These are phyloP conservation scores for Montipora sp. DNA, from an alignment of 64 coral and sea anemone species.

Conservation along the genomic window DNA sequence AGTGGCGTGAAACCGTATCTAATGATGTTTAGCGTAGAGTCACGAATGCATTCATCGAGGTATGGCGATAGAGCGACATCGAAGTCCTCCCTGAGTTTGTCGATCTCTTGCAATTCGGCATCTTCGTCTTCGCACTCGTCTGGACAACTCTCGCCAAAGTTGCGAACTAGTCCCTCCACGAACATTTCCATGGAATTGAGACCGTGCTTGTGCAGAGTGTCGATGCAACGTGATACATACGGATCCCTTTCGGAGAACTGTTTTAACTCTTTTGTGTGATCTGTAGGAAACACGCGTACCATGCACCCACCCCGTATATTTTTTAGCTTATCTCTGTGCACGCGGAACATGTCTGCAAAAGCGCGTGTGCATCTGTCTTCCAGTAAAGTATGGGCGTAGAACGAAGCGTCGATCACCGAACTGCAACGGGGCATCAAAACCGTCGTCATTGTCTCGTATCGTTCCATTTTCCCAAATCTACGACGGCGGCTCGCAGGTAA, in stretches of 20 bases:
- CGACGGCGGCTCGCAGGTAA: neutral
- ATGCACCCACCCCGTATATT: neutral
- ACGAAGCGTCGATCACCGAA: neutral
- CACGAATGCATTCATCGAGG: neutral
- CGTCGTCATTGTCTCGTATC: neutral
- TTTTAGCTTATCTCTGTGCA: neutral
- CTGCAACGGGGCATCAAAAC: neutral
- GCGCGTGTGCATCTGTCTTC: neutral
- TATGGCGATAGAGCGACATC: neutral
- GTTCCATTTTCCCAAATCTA: neutral
- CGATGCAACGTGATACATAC: neutral
- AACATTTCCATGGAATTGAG: constrained; percentile 4
- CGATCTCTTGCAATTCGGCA: neutral
- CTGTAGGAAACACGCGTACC: neutral
- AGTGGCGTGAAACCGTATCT: neutral
- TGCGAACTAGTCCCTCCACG: neutral
- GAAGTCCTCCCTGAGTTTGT: neutral
- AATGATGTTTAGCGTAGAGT: neutral
- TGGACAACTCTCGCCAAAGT: neutral
- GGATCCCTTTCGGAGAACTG: neutral
- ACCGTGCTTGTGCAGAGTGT: neutral
- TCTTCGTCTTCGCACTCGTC: neutral
- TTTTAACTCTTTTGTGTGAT: neutral
- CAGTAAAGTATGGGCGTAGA: neutral
- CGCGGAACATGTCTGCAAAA: neutral